A percentile compares a stretch with the other conserved stretches of the same genome.
Evolutionary conservation across 2,113 vertebrate species (phyloP).

Genomic region (Oenanthe melanoleuca): DNA sequence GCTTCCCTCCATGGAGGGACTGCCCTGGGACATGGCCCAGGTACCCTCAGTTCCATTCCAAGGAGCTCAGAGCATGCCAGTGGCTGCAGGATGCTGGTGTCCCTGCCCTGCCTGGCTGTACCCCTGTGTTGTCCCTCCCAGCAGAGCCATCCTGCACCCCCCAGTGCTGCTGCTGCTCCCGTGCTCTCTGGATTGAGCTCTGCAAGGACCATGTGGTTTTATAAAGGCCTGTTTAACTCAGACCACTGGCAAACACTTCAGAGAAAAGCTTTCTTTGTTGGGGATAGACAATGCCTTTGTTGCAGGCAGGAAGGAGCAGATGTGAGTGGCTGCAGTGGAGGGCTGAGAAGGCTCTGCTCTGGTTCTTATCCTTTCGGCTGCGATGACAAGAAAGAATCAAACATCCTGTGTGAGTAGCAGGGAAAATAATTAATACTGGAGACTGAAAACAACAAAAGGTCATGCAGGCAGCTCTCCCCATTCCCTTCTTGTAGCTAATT

Average conservation of each 20-base stretch:
- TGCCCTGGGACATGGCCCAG: not conserved
- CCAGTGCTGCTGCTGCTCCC: not conserved
- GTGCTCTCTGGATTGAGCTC: not conserved
- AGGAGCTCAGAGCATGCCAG: fast-evolving
- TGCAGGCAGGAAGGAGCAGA: not conserved
- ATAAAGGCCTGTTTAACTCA: not conserved
- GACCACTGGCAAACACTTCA: not conserved
- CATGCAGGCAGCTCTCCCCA: not conserved
- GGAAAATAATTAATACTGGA: not conserved
- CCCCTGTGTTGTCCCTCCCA: not conserved
- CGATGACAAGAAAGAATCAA: not conserved
- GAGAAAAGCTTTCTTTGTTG: constrained; percentile 13
- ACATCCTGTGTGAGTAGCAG: not conserved
- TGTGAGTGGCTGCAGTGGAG: not conserved
- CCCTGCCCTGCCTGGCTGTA: not conserved
- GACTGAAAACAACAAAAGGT: not conserved
- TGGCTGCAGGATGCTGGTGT: fast-evolving
- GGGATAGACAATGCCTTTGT: not conserved
- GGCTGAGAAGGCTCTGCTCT: not conserved
- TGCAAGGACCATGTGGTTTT: fast-evolving
- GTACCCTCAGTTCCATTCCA: not conserved
- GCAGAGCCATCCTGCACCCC: not conserved
- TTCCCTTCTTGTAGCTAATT: constrained; percentile 12
- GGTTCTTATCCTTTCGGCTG: not conserved
- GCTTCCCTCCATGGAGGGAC: not conserved